Conservation (phyloP, 2,113 vertebrate species). For the Hydrochoerus hydrochaeris region DNA sequence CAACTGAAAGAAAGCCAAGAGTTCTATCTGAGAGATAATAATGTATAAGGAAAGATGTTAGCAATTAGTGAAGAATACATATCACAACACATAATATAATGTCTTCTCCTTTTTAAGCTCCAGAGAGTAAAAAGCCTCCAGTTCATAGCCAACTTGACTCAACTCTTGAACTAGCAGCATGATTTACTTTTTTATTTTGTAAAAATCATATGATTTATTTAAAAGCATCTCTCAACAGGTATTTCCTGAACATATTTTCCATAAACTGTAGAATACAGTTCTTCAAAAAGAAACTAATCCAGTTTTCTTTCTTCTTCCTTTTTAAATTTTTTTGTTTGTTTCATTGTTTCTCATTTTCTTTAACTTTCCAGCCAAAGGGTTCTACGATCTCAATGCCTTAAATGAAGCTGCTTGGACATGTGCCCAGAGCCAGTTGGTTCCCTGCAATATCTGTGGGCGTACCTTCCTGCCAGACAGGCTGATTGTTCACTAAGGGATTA, state of each 20-base stretch:
- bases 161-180: constrained; percentile 74
- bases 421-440: constrained; percentile 88
- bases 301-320: constrained; percentile 71
- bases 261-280: constrained; percentile 82
- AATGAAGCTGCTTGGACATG: constrained; percentile 89
- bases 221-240: constrained; percentile 88
- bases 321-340: neutral
- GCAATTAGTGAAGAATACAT: constrained; percentile 85
- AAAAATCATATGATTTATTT: constrained; percentile 84
- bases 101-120: constrained; percentile 73
- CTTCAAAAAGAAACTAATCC: constrained; percentile 86
- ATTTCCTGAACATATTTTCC: constrained; percentile 91
- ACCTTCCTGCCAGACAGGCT: constrained; percentile 91
- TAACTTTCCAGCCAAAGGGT: constrained; percentile 88
- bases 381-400: constrained; percentile 89
- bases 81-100: constrained; percentile 76
- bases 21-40: constrained; percentile 81
- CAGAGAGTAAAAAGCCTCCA: constrained; percentile 71
- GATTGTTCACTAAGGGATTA: constrained; percentile 83
- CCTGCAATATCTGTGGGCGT: constrained; percentile 87
- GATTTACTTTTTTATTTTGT: constrained; percentile 56
- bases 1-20: constrained; percentile 80
- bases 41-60: constrained; percentile 83
- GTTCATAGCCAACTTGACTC: constrained; percentile 83
- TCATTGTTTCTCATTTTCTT: neutral